A percentile compares a stretch with the other conserved stretches of the same genome.
phyloP scores from a whole-genome alignment of 2,113 vertebrate genomes.

The Coturnix japonica region DNA sequence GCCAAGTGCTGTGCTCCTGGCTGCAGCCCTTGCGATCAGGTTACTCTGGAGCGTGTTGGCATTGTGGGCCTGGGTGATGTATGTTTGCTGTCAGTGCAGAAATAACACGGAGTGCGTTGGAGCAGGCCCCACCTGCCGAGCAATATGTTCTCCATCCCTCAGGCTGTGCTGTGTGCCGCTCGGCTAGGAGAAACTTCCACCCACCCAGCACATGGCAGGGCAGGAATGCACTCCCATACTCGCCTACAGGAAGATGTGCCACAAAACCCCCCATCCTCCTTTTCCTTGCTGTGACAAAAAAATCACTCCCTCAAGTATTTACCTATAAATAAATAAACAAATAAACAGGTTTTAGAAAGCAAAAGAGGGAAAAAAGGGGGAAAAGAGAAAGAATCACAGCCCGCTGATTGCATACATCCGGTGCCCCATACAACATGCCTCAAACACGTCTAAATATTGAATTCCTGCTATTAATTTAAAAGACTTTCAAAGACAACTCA shows the following conservation, averaged over 20 bases:
- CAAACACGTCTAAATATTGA: background rate
- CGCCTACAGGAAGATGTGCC: accelerated
- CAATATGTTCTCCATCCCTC: constrained; percentile 82
- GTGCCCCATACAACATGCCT: no score
- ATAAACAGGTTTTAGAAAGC: no score
- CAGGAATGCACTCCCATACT: background rate
- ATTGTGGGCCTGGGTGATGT: constrained; percentile 83
- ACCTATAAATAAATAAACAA: no score
- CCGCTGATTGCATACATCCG: constrained; percentile 39
- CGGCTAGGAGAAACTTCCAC: constrained; percentile 76
- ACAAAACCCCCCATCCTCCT: background rate
- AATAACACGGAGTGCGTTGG: constrained; percentile 88
- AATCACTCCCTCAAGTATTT: background rate
- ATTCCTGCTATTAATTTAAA: background rate
- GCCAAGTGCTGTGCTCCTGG: constrained; percentile 74
- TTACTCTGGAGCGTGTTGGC: constrained; percentile 76
- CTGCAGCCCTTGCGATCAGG: constrained; percentile 79
- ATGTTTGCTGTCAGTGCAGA: constrained; percentile 90
- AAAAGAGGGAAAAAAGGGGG: accelerated
- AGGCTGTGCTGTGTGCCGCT: constrained; percentile 72
- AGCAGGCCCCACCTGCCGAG: constrained; percentile 83
- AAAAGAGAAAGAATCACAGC: background rate
- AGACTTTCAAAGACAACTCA: background rate
- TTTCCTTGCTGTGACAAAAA: background rate
- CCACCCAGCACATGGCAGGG: constrained; percentile 78